Conservation (phyloP, 2,888 invertebrate species). For the Himalopsyche japonica region DNA sequence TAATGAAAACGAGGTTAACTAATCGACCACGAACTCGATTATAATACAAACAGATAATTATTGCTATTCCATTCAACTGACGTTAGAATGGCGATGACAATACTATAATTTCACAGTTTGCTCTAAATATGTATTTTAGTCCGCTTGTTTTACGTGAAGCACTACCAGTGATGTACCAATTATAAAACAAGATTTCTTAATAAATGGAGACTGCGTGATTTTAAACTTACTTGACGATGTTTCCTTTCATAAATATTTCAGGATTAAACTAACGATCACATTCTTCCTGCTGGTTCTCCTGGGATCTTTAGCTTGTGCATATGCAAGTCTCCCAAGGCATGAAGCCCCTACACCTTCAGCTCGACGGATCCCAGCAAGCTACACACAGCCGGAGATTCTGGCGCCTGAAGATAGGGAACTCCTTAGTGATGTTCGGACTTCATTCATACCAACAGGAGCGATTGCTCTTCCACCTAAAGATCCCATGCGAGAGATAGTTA, state of each 20-base stretch:
- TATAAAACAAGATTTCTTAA: too few relatives aligned
- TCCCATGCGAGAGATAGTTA: neutral
- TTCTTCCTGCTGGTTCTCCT: conserved; percentile 8
- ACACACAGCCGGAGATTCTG: conserved; percentile 50
- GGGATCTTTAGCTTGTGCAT: conserved; percentile 16
- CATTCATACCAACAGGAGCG: conserved; percentile 63
- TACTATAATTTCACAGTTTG: too few relatives aligned
- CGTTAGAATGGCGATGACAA: too few relatives aligned
- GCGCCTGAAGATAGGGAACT: conserved; percentile 63
- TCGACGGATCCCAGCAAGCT: conserved; percentile 39
- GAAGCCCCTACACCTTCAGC: neutral
- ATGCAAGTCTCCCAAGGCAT: conserved; percentile 6
- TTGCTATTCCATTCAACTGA: too few relatives aligned
- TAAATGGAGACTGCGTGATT: too few relatives aligned
- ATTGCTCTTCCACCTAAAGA: conserved; percentile 52
- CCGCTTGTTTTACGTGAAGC: too few relatives aligned
- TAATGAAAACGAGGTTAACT: too few relatives aligned
- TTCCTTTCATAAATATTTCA: neutral
- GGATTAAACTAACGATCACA: conserved; percentile 14
- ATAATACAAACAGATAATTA: too few relatives aligned
- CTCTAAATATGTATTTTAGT: too few relatives aligned
- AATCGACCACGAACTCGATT: too few relatives aligned
- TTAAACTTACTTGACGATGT: neutral
- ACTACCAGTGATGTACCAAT: too few relatives aligned
- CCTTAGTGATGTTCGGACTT: conserved; percentile 65